Evolutionary conservation across 2,888 invertebrate species (phyloP).

Genomic region (Eurytoma adleriae): DNA sequence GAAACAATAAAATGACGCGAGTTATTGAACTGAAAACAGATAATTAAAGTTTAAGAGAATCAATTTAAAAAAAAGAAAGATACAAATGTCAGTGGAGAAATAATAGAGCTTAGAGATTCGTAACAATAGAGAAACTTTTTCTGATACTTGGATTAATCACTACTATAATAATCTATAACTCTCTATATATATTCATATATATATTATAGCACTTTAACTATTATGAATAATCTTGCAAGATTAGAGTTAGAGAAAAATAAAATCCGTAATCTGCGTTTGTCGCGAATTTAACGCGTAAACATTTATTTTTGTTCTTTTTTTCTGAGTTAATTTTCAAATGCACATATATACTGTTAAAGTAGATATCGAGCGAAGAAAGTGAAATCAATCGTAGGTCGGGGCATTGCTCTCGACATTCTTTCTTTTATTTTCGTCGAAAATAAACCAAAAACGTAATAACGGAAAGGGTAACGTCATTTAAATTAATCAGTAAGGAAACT

Average conservation of each 20-base stretch:
- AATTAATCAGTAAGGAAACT: not conserved
- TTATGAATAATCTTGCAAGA: constrained; percentile 39
- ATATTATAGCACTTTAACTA: constrained; percentile 48
- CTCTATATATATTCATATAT: constrained; percentile 26
- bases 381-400: constrained; percentile 21
- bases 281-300: constrained; percentile 36
- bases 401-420: constrained; percentile 39
- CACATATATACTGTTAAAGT: not conserved
- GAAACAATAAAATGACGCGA: constrained; percentile 38
- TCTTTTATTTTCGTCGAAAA: constrained; percentile 3
- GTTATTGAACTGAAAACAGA: constrained; percentile 17
- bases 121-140: constrained; percentile 41
- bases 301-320: constrained; percentile 45
- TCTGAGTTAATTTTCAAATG: constrained; percentile 31
- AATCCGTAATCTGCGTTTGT: constrained; percentile 28
- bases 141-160: constrained; percentile 50
- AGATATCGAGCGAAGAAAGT: constrained; percentile 19
- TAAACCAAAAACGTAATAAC: constrained; percentile 10
- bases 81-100: constrained; percentile 29
- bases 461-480: not conserved
- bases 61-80: not conserved
- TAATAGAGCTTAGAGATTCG: constrained; percentile 41
- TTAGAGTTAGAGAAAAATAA: constrained; percentile 31
- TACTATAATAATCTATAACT: constrained; percentile 38
- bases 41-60: not conserved